phyloP scores from a whole-genome alignment of 2,888 invertebrate genomes.

The Hoplodrina blanda region DNA sequence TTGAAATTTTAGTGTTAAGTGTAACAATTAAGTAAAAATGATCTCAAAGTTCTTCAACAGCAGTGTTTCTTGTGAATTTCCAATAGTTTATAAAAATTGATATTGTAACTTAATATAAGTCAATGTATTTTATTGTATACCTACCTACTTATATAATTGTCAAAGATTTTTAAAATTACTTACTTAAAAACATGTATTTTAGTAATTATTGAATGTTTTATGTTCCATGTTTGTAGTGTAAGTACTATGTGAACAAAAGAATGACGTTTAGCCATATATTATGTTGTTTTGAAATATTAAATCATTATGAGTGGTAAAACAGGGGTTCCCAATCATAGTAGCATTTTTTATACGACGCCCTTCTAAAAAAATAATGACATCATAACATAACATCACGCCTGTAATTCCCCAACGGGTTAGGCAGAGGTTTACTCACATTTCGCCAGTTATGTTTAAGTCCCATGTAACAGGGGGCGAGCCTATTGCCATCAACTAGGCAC shows the following conservation, averaged over 20 bases:
- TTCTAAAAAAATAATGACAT: too few relatives aligned
- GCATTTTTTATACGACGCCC: too few relatives aligned
- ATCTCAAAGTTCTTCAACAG: conserved; percentile 38
- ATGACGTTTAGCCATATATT: background rate
- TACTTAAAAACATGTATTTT: conserved; percentile 8
- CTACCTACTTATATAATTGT: conserved; percentile 7
- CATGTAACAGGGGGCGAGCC: too few relatives aligned
- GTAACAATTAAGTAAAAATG: conserved; percentile 28
- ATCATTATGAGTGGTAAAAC: too few relatives aligned
- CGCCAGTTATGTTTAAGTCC: too few relatives aligned
- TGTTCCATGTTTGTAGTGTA: background rate
- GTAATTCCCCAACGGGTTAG: too few relatives aligned
- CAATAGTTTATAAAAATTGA: conserved; percentile 11
- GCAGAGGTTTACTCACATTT: too few relatives aligned
- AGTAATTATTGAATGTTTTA: background rate
- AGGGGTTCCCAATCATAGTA: too few relatives aligned
- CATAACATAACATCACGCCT: too few relatives aligned
- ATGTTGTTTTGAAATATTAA: background rate
- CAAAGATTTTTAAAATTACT: background rate
- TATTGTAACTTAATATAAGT: conserved; percentile 30
- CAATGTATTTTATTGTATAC: conserved; percentile 35
- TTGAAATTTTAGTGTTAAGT: conserved; percentile 41
- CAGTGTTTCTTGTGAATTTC: conserved; percentile 19
- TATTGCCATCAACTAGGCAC: too few relatives aligned
- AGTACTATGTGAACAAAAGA: conserved; percentile 1